These are phyloP conservation scores for Bombyx mandarina DNA, from an alignment of 1,140 invertebrate species.

Conservation along the genomic window DNA sequence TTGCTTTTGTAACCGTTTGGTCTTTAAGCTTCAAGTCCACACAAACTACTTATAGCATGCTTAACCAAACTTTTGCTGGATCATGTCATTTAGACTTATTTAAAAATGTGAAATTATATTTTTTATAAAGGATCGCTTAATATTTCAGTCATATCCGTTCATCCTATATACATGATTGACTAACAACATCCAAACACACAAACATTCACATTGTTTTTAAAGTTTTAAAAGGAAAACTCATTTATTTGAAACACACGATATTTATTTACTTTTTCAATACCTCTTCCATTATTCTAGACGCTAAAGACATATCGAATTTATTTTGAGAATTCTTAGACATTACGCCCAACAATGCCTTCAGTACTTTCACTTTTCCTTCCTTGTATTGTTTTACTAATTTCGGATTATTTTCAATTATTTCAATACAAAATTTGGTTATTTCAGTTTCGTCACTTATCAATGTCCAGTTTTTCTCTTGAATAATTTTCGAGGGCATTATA, in stretches of 20 bases:
- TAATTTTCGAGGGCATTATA: conserved; percentile 66
- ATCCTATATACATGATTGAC: too few species aligned
- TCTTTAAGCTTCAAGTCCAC: too few species aligned
- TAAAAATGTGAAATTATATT: too few species aligned
- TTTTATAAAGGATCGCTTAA: too few species aligned
- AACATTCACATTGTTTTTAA: not conserved
- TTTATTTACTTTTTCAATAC: conserved; percentile 69
- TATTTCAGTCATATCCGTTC: too few species aligned
- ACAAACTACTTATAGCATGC: too few species aligned
- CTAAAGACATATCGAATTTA: conserved; percentile 77
- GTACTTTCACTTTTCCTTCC: conserved; percentile 79
- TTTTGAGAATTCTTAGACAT: conserved; percentile 73
- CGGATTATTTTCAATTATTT: conserved; percentile 77
- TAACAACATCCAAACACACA: conserved; percentile 10
- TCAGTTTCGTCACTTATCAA: conserved; percentile 75
- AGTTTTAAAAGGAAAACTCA: not conserved
- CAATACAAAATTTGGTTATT: conserved; percentile 74
- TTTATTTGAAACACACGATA: conserved; percentile 6
- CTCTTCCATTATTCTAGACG: conserved; percentile 73
- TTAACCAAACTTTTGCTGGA: too few species aligned
- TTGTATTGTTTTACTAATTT: conserved; percentile 78
- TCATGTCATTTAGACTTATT: too few species aligned
- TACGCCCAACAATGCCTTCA: conserved; percentile 75
- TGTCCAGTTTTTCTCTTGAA: conserved; percentile 75
- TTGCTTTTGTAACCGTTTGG: too few species aligned